Conservation (phyloP, 2,888 invertebrate species). For the Apamea epomidion region DNA sequence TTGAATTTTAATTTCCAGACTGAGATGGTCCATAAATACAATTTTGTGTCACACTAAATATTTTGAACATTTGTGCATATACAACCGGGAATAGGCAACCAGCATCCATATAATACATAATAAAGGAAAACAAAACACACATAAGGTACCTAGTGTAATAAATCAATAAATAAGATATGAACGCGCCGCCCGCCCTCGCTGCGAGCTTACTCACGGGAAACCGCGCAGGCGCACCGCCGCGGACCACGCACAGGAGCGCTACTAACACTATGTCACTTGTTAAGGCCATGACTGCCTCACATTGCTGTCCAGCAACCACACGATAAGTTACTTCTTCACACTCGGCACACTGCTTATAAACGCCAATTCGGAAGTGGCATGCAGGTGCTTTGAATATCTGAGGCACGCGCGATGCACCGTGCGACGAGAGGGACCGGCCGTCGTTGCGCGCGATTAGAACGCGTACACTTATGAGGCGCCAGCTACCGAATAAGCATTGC, state of each 20-base stretch:
- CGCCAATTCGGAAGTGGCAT: constrained; percentile 78
- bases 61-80: background rate
- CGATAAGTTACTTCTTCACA: constrained; percentile 70
- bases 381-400: constrained; percentile 89
- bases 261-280: constrained; percentile 79
- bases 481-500: constrained; percentile 89
- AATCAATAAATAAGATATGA: constrained; percentile 61
- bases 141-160: constrained; percentile 35
- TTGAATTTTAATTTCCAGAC: background rate
- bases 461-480: constrained; percentile 88
- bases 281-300: constrained; percentile 81
- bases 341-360: constrained; percentile 81
- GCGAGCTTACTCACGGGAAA: constrained; percentile 86
- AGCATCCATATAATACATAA: constrained; percentile 28
- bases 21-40: background rate
- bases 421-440: constrained; percentile 70
- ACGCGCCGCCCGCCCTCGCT: constrained; percentile 82
- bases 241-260: constrained; percentile 83
- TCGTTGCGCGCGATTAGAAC: constrained; percentile 83
- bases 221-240: constrained; percentile 86
- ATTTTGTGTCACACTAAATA: background rate
- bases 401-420: constrained; percentile 80
- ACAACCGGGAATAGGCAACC: constrained; percentile 6
- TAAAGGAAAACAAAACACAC: constrained; percentile 35
- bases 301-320: constrained; percentile 79